These are phyloP conservation scores for Hypomecis atomaria DNA, from an alignment of 2,888 invertebrate genomes.

Conservation along the genomic window DNA sequence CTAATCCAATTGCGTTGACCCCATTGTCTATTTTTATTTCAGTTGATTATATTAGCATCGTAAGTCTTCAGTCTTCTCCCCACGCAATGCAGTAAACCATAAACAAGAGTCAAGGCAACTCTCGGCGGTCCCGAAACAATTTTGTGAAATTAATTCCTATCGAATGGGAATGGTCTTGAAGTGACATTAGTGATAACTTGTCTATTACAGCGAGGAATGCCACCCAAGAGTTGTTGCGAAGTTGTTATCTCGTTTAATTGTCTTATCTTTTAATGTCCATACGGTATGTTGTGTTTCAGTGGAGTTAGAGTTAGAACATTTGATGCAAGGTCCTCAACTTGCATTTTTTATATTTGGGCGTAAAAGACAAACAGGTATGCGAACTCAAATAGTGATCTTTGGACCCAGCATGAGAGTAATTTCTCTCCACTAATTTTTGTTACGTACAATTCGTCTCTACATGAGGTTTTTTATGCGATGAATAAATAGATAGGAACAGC, in stretches of 20 bases:
- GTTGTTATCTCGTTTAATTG: conserved; percentile 11
- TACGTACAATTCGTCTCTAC: too few relatives aligned
- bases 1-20: conserved; percentile 49
- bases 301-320: neutral
- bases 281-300: neutral
- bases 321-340: neutral
- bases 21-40: conserved; percentile 57
- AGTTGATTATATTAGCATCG: conserved; percentile 40
- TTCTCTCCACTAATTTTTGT: too few relatives aligned
- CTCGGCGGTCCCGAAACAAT: conserved; percentile 48
- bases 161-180: conserved; percentile 21
- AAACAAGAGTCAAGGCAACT: conserved; percentile 60
- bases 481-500: too few relatives aligned
- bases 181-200: conserved; percentile 17
- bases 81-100: conserved; percentile 62
- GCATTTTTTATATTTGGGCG: too few relatives aligned
- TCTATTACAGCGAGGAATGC: conserved; percentile 10
- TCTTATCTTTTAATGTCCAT: conserved; percentile 9
- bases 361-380: too few relatives aligned
- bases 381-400: too few relatives aligned
- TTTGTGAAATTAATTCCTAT: conserved; percentile 47
- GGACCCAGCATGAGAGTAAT: too few relatives aligned
- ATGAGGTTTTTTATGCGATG: too few relatives aligned
- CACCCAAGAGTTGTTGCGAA: conserved; percentile 8
- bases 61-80: conserved; percentile 45